Evolutionary conservation across 2,797 vertebrate genomes (phyloP), one percentile per base, ranked within the genome.

Genomic region (Acropternis orthonyx): DNA sequence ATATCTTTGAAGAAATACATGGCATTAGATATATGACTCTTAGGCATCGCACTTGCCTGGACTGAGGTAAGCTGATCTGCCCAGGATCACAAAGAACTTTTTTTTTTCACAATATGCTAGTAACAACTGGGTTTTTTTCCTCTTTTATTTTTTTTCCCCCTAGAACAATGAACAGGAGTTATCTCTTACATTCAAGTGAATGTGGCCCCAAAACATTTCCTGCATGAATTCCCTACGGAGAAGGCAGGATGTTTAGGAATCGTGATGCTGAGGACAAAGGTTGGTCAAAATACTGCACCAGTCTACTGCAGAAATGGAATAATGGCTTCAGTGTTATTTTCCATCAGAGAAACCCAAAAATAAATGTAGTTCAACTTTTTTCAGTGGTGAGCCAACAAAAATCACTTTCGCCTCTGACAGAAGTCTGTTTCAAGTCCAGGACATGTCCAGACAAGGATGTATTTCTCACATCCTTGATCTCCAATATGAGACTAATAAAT

Each of bases 181-280:
- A 88, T 96, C 94, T 93, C 65, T 92, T 86, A 68, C 67, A 65
- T 89, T 94, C 76, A 91, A 95, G 46, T 24, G 85, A 93, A 65
- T 39, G 44, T 27, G 80, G 93, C 65, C 93, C 67, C 93, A 94
- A 89, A 94, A 93, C 88, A 87, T 92, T 96, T 96, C 96, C 96
- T 96, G 92, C 78, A 94, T 92, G 61, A 65, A 46, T 58, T 93
- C 96, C 88, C 96, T 87, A 82, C 44, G 78, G 95, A 94, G 58
- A 92, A 93, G 77, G 75, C 94, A 95, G 94, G 96, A 97, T 96
- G 93, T 93, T 97, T 94, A 96, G 89, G 94, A 95, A 92, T 86
- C 7, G 0, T 66, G 71, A 87, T 85, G 74, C 34, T 86, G 76
- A 93, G 94, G 88, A 93, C 67, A 96, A 94, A 94, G 67, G 73